phyloP scores from a whole-genome alignment of 1,140 invertebrate species.

The Caenorhabditis briggsae region DNA sequence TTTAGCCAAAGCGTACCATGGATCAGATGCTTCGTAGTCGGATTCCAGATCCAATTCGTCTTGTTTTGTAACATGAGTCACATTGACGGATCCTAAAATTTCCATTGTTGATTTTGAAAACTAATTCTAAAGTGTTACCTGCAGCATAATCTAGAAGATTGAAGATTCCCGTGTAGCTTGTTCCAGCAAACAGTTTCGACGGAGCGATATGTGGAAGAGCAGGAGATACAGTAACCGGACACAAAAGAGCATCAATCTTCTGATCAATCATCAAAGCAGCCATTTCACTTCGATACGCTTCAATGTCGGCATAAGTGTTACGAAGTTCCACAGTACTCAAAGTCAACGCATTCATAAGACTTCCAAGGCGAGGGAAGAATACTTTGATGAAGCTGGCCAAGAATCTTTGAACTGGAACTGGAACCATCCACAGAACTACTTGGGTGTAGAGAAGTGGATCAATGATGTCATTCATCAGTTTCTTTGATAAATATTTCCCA shows the following conservation, averaged over 20 bases:
- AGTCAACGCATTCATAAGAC: slow-evolving; percentile 60
- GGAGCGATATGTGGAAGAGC: slow-evolving; percentile 59
- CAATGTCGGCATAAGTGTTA: slow-evolving; percentile 64
- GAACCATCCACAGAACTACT: slow-evolving; percentile 60
- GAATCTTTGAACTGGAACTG: slow-evolving; percentile 61
- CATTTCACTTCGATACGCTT: slow-evolving; percentile 62
- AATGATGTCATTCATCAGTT: slow-evolving; percentile 52
- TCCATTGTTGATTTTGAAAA: background rate
- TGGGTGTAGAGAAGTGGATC: slow-evolving; percentile 57
- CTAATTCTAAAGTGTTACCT: slow-evolving; percentile 61
- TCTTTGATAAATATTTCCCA: slow-evolving; percentile 40
- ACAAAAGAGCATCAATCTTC: slow-evolving; percentile 63
- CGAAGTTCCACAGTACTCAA: slow-evolving; percentile 62
- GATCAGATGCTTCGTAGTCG: slow-evolving; percentile 70
- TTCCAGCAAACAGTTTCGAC: slow-evolving; percentile 53
- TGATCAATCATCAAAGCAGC: slow-evolving; percentile 55
- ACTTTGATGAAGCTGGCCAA: slow-evolving; percentile 39
- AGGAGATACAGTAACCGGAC: slow-evolving; percentile 60
- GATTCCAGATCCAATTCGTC: slow-evolving; percentile 71
- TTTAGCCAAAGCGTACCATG: slow-evolving; percentile 72
- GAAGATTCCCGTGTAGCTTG: slow-evolving; percentile 74
- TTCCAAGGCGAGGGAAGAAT: slow-evolving; percentile 63
- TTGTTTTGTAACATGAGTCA: slow-evolving; percentile 75
- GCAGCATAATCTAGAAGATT: slow-evolving; percentile 78
- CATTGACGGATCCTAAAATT: slow-evolving; percentile 70